A percentile compares a stretch with the other conserved stretches of the same genome.
Evolutionary conservation across 2,113 vertebrate species (phyloP).

Genomic region (Tupaia tana): DNA sequence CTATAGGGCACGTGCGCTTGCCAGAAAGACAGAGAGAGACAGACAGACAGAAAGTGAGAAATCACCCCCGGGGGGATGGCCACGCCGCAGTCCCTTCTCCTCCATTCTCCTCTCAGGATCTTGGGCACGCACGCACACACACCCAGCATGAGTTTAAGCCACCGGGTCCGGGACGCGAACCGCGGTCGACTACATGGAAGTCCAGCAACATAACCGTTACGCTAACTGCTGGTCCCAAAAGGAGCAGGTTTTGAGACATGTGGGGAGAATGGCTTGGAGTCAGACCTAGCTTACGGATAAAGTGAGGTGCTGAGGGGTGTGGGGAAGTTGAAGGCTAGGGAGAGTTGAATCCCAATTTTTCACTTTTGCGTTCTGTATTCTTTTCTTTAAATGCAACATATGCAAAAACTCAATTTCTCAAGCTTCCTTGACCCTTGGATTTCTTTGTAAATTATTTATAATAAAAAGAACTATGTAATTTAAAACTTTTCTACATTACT

Average conservation of each 20-base stretch:
- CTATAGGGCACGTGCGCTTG: no score
- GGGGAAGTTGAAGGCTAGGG: background rate
- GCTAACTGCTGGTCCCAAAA: no score
- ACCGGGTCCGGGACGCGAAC: no score
- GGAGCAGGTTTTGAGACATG: background rate
- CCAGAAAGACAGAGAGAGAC: no score
- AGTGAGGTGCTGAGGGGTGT: background rate
- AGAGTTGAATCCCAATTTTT: background rate
- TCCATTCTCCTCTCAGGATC: no score
- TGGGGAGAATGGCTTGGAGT: background rate
- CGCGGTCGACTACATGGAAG: no score
- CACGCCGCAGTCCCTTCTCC: no score
- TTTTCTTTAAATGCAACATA: background rate
- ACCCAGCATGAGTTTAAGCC: no score
- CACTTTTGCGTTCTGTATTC: background rate
- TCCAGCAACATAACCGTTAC: no score
- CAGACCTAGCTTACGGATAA: background rate
- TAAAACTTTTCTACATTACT: background rate
- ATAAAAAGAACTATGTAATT: background rate
- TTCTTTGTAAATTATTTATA: constrained; percentile 1
- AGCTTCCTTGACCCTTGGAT: background rate
- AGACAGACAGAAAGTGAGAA: no score
- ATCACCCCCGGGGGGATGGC: no score
- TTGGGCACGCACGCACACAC: no score
- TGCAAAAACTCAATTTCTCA: background rate